Evolutionary conservation across 2,113 vertebrate genomes (phyloP).

Genomic region (Calidris pygmaea): DNA sequence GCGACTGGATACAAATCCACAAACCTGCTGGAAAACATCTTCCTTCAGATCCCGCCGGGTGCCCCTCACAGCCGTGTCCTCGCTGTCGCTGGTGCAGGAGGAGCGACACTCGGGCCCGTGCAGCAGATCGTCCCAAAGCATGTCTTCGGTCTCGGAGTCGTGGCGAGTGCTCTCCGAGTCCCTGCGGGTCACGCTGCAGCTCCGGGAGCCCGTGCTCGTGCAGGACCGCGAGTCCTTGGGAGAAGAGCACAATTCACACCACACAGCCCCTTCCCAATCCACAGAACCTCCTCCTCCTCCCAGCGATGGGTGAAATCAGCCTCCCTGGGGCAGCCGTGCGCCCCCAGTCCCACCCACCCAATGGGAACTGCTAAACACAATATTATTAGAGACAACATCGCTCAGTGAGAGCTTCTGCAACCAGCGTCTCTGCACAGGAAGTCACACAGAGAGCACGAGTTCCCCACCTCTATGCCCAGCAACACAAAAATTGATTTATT

Average conservation of each 20-base stretch:
- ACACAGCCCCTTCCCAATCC: fast-evolving
- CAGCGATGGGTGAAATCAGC: fast-evolving
- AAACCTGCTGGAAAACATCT: constrained; percentile 87
- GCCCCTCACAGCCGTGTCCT: constrained; percentile 63
- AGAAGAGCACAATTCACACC: neutral
- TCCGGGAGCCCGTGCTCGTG: constrained; percentile 21
- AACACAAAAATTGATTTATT: neutral
- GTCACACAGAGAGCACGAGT: neutral
- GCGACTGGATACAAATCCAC: neutral
- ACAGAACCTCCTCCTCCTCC: too few relatives aligned
- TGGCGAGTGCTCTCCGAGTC: constrained; percentile 82
- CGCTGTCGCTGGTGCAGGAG: constrained; percentile 88
- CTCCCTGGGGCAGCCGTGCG: neutral
- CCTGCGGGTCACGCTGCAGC: constrained; percentile 68
- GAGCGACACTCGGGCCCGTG: constrained; percentile 89
- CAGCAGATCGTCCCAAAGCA: constrained; percentile 94
- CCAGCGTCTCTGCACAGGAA: neutral
- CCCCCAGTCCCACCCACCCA: fast-evolving
- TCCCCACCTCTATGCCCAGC: neutral
- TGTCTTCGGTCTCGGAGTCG: constrained; percentile 93
- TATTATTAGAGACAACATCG: too few relatives aligned
- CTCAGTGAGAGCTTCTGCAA: too few relatives aligned
- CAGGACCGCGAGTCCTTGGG: constrained; percentile 62
- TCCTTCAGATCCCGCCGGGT: constrained; percentile 78
- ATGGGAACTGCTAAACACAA: neutral